Conservation (phyloP, 2,888 invertebrate species). For the Epistrophe eligans region DNA sequence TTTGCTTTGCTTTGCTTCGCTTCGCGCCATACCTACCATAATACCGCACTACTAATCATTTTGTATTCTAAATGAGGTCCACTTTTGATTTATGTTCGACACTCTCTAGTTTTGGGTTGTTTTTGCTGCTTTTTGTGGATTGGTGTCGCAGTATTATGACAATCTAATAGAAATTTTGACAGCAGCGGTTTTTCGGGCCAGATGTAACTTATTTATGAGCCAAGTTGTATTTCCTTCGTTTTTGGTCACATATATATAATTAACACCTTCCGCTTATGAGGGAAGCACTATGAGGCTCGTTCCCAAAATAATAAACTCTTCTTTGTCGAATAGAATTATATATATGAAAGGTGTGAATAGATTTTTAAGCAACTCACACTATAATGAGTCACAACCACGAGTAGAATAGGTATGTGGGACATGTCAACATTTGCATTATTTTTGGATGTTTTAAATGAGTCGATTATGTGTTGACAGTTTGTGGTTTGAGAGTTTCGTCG, state of each 20-base stretch:
- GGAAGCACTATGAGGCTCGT: not conserved
- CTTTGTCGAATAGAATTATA: not conserved
- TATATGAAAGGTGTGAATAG: slow-evolving; percentile 64
- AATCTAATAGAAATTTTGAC: slow-evolving; percentile 68
- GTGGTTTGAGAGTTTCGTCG: not conserved
- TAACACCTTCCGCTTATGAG: slow-evolving; percentile 68
- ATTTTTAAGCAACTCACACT: slow-evolving; percentile 33
- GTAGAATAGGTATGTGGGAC: no score
- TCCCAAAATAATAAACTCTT: slow-evolving; percentile 52
- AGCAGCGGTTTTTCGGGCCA: slow-evolving; percentile 39
- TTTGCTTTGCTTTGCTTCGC: not conserved
- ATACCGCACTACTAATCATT: slow-evolving; percentile 48
- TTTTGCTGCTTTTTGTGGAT: slow-evolving; percentile 3
- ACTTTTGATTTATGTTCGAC: slow-evolving; percentile 68
- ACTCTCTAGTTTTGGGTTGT: slow-evolving; percentile 34
- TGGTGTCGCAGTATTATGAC: slow-evolving; percentile 62
- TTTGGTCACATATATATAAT: slow-evolving; percentile 42
- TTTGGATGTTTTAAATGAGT: slow-evolving; percentile 5
- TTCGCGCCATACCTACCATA: no score
- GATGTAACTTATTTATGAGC: slow-evolving; percentile 66
- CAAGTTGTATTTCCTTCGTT: slow-evolving; percentile 61
- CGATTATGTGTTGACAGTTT: not conserved
- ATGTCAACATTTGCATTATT: slow-evolving; percentile 37
- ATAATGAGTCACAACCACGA: not conserved
- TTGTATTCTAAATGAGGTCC: slow-evolving; percentile 74